phyloP scores from a whole-genome alignment of 2,113 vertebrate genomes.

The Eidolon helvum region DNA sequence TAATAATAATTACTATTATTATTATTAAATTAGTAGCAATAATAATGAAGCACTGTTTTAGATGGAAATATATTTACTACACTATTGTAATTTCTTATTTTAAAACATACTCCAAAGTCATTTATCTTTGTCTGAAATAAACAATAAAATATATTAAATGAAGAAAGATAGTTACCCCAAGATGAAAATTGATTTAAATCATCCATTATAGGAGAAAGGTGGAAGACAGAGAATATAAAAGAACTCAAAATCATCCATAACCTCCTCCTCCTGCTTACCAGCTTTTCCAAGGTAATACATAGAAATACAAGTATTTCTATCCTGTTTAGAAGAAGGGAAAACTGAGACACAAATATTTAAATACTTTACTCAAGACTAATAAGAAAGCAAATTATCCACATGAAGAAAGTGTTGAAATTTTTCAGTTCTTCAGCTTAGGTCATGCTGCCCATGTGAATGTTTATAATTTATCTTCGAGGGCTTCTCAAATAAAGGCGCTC shows the following conservation, averaged over 20 bases:
- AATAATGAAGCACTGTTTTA: background rate
- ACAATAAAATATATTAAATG: background rate
- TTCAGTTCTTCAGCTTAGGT: background rate
- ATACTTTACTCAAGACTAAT: background rate
- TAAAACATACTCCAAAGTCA: background rate
- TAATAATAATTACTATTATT: background rate
- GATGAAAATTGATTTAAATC: conserved; percentile 26
- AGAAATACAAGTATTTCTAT: background rate
- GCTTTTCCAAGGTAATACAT: background rate
- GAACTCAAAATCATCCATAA: background rate
- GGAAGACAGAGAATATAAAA: background rate
- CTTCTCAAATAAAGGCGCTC: background rate
- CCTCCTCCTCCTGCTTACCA: background rate
- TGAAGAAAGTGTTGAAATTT: background rate
- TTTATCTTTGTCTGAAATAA: conserved; percentile 15
- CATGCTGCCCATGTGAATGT: background rate
- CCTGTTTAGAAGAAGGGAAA: conserved; percentile 22
- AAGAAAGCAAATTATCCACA: background rate
- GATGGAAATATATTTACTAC: background rate
- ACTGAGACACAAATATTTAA: conserved; percentile 33
- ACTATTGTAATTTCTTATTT: background rate
- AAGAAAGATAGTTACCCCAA: background rate
- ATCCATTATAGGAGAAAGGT: background rate
- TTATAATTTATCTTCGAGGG: background rate
- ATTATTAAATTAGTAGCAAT: background rate